Evolutionary conservation across 2,113 vertebrate species (phyloP).

Genomic region (Anhinga rufa): DNA sequence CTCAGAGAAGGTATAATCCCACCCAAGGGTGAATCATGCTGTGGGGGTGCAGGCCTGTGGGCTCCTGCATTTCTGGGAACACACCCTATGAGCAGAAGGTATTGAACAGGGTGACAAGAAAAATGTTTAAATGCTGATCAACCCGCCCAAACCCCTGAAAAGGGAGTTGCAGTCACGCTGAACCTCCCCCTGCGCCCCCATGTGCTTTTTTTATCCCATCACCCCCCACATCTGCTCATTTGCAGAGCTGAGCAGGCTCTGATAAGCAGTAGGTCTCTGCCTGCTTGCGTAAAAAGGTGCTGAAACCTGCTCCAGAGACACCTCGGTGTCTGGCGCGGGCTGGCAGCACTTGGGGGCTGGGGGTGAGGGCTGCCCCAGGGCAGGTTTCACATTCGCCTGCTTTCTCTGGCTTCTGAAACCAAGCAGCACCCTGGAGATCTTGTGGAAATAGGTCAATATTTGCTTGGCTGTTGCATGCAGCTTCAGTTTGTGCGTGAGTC

Average conservation of each 20-base stretch:
- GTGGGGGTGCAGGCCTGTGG: slow-evolving; percentile 62
- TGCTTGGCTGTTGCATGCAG: neutral
- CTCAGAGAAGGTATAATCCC: slow-evolving; percentile 23
- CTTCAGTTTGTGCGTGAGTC: fast-evolving
- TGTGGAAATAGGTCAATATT: fast-evolving
- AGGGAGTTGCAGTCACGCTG: slow-evolving; percentile 62
- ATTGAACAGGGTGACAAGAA: slow-evolving; percentile 57
- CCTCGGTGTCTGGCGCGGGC: neutral
- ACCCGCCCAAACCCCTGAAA: slow-evolving; percentile 52
- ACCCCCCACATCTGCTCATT: slow-evolving; percentile 46
- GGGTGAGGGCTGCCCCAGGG: neutral
- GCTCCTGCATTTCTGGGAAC: slow-evolving; percentile 43
- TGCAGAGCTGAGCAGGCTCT: slow-evolving; percentile 23
- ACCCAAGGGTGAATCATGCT: slow-evolving; percentile 62
- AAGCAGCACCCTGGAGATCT: neutral
- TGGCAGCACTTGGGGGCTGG: neutral
- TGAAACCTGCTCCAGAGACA: neutral
- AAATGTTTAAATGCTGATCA: slow-evolving; percentile 42
- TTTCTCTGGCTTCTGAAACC: neutral
- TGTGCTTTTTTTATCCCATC: slow-evolving; percentile 51
- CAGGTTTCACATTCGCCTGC: fast-evolving
- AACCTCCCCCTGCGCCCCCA: slow-evolving; percentile 58
- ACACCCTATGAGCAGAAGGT: slow-evolving; percentile 45
- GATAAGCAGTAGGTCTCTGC: neutral
- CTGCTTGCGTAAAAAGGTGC: neutral